Evolutionary conservation across 2,888 invertebrate species (phyloP), one percentile per base, ranked within the genome.

Genomic region (Tortricodes alternella): DNA sequence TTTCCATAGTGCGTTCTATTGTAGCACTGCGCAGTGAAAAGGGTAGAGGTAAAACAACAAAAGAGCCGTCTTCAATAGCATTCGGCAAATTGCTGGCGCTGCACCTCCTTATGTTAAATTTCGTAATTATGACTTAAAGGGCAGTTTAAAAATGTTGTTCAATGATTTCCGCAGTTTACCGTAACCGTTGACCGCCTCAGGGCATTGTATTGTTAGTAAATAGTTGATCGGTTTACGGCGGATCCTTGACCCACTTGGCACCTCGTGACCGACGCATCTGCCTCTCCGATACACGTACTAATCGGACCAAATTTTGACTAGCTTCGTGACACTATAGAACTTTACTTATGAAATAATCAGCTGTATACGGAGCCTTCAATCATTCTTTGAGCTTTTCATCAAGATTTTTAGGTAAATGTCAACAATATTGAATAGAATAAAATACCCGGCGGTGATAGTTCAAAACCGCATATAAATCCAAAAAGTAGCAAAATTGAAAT

Each of bases 171-270:
- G 43, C 44, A 37, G 13, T 46, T 46, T 32, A 39, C 16, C 23
- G 32, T 32, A 34, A 46, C 6, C 6, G 27, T 19, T 24, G 35
- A n/a, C 34, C 35, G 55, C 41, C 35, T 55, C 48, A 21, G 35
- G 60, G 58, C 58, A 67, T 73, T 68, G 70, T 71, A 72, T 64
- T 70, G 64, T 68, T 66, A 65, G 70, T 73, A 68, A 63, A 67
- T 73, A 73, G 71, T 75, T 76, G 76, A 37, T 44, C 32, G 44
- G 16, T 24, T 23, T 43, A 55, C 73, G 64, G 63, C 59, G 66
- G n/a, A 78, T 85, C 87, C 86, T 86, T 88, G 87, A 78, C 85
- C 84, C 67, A 78, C 72, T 80, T 85, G 70, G 70, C 67, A 65
- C 71, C 73, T 74, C 83, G 84, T 83, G 80, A 85, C 78, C 76